phyloP scores from a whole-genome alignment of 2,797 vertebrate species.

The Heteromormyrus szaboi region DNA sequence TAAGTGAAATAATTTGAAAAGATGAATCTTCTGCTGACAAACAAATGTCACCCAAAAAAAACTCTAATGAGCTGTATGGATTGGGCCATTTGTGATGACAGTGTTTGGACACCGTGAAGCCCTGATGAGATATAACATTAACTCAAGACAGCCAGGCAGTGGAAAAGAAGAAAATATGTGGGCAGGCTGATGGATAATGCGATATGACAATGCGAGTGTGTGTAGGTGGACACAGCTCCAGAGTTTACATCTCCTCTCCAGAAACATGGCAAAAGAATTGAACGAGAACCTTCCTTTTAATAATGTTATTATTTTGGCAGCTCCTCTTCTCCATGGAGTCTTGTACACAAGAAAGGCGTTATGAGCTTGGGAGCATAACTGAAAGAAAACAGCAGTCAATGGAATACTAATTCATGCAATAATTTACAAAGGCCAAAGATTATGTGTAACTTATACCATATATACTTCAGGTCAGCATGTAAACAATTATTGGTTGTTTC shows the following conservation, averaged over 20 bases:
- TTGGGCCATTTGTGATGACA: neutral
- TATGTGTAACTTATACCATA: neutral
- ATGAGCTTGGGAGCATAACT: neutral
- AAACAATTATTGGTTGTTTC: neutral
- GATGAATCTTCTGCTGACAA: constrained; percentile 3
- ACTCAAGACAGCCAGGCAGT: constrained; percentile 29
- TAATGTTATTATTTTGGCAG: neutral
- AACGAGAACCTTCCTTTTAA: neutral
- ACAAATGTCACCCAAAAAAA: constrained; percentile 5
- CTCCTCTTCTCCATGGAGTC: neutral
- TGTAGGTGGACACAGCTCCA: constrained; percentile 41
- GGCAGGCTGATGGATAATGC: constrained; percentile 47
- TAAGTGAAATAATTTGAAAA: neutral
- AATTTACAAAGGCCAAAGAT: neutral
- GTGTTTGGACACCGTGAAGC: constrained; percentile 4
- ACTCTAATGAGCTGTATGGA: constrained; percentile 21
- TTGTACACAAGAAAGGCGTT: neutral
- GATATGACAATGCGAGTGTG: constrained; percentile 44
- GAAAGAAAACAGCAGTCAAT: neutral
- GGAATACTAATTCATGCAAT: neutral
- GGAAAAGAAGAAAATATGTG: constrained; percentile 49
- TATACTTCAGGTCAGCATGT: neutral
- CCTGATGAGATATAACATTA: constrained; percentile 21
- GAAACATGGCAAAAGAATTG: neutral
- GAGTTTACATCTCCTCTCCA: neutral